These are phyloP conservation scores for Whitmania pigra DNA, from an alignment of 1,140 invertebrate species.

Conservation along the genomic window DNA sequence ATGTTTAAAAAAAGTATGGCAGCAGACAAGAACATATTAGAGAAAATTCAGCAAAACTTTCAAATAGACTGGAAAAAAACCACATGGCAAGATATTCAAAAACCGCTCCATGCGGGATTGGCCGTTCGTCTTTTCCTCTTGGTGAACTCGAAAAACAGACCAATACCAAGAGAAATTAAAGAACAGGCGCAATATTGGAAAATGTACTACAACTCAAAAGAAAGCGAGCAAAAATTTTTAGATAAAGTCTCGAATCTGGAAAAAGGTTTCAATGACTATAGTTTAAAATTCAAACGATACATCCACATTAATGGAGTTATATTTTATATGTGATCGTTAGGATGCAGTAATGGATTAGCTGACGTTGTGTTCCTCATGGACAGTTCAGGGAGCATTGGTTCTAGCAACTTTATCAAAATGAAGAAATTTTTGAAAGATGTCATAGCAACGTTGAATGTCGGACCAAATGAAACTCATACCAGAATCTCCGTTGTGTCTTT, in stretches of 20 bases:
- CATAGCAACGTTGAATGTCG: slow-evolving; percentile 14
- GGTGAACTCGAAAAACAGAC: neutral
- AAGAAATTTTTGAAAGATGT: slow-evolving; percentile 6
- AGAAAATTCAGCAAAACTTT: slow-evolving; percentile 26
- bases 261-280: neutral
- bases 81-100: slow-evolving; percentile 30
- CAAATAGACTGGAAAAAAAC: slow-evolving; percentile 31
- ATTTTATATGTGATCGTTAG: neutral
- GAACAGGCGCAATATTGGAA: slow-evolving; percentile 6
- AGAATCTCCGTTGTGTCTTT: slow-evolving; percentile 18
- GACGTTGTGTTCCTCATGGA: slow-evolving; percentile 17
- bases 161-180: neutral
- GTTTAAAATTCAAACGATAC: neutral
- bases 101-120: slow-evolving; percentile 33
- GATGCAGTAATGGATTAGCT: neutral
- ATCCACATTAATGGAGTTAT: neutral
- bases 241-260: slow-evolving; percentile 9
- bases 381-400: slow-evolving; percentile 1
- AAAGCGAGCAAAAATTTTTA: neutral
- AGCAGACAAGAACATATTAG: neutral
- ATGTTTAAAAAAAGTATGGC: neutral
- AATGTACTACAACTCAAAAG: neutral
- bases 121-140: slow-evolving; percentile 30
- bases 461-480: slow-evolving; percentile 11
- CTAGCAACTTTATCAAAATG: neutral